Conservation (phyloP, 2,797 vertebrate genomes). For the Hoplostethus mediterraneus region DNA sequence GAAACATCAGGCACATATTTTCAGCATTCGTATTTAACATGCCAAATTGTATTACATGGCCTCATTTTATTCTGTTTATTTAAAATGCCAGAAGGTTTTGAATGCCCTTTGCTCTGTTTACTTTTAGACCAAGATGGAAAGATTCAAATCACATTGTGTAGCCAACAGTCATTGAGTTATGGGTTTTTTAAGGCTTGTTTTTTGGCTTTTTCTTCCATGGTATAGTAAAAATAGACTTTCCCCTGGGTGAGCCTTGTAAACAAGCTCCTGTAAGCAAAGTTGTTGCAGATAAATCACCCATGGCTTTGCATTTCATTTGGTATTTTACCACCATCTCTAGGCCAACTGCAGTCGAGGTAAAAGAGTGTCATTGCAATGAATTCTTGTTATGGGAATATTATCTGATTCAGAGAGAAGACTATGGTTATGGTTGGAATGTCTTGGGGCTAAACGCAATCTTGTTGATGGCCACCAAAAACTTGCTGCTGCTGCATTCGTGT, state of each 20-base stretch:
- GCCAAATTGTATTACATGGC: slow-evolving; percentile 74
- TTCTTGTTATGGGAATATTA: neutral
- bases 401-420: neutral
- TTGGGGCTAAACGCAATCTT: too few species aligned
- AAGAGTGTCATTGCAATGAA: neutral
- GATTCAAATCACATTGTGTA: slow-evolving; percentile 41
- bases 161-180: slow-evolving; percentile 5
- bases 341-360: neutral
- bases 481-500: too few species aligned
- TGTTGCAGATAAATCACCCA: slow-evolving; percentile 17
- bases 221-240: slow-evolving; percentile 25
- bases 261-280: slow-evolving; percentile 27
- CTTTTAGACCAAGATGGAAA: slow-evolving; percentile 45
- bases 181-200: slow-evolving; percentile 9
- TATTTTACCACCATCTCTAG: slow-evolving; percentile 1
- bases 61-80: slow-evolving; percentile 37
- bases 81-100: slow-evolving; percentile 47
- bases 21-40: slow-evolving; percentile 53
- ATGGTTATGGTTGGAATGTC: too few species aligned
- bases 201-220: neutral
- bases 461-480: too few species aligned
- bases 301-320: slow-evolving; percentile 23
- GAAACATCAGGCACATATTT: too few species aligned
- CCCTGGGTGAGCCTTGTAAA: slow-evolving; percentile 20
- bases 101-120: slow-evolving; percentile 29